Base-by-base conservation (phyloP, 2,113 vertebrate species). In the Pteruthius melanotis region DNA sequence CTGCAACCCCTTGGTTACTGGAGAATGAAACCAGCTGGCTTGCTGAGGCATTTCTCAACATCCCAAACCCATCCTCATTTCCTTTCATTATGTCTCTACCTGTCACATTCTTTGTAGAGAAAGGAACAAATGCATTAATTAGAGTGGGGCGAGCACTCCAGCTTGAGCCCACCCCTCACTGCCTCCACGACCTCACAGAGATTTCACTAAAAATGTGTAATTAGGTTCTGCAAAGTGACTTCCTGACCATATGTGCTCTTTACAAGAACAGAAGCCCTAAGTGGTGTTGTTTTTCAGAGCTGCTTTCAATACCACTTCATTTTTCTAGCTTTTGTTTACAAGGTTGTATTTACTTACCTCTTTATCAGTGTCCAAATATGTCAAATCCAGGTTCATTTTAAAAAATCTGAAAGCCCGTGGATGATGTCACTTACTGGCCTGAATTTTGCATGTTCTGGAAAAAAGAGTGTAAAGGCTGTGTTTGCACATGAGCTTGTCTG, bases 261-360 rank as follows among this genome's bases (percentile, higher is more conserved):
- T 57, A 76, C 65, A 8, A 45, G 54, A 30, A 30, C 83, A 64
- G 82, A 53, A 93, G 33, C 47, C 18, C 5, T 45, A 45, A 83
- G 71, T 81, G 47, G 13, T 49, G 6, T 18, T 57, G 40, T 44
- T 83, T 93, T 85, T 77, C 75, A 35, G 50, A 53, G 37, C 60
- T 31, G 19, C 64, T 66, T 72, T 5, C 27, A 79, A 27, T 31
- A n/a, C 49, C 31, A 23, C 56, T 61, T 89, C 35, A 39, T 83
- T 86, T 94, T 63, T 77, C 86, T 74, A 77, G 52, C 35, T 89
- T 94, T 93, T 57, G 26, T 91, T 97, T 53, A 15, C 52, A 37
- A 83, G 68, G 12, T 64, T 94, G 2, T 24, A 31, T 94, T 94
- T 72, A 87, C n/a, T 77, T 70, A 35, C 53, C n/a, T 90, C 89